Percentiles rank a stretch among this genome's conserved stretches.
phyloP scores from a whole-genome alignment of 2,888 invertebrate genomes.

The Agrotis ipsilon region DNA sequence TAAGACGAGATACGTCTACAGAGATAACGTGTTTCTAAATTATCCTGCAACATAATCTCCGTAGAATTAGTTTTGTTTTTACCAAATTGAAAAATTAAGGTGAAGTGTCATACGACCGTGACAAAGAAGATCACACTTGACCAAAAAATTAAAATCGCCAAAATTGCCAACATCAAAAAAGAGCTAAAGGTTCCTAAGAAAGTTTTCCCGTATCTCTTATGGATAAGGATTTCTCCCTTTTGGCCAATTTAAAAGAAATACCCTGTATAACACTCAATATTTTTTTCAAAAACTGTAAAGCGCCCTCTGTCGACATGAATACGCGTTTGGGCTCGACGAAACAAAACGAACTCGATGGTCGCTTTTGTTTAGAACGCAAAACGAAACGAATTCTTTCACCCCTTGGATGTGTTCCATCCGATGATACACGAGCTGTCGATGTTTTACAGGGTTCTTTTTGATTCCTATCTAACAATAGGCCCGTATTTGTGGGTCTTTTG shows the following conservation, averaged over 20 bases:
- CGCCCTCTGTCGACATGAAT: neutral
- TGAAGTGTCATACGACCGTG: neutral
- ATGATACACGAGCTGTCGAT: neutral
- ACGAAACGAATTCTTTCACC: too few relatives aligned
- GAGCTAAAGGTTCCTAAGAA: too few relatives aligned
- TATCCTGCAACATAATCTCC: neutral
- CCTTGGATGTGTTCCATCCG: neutral
- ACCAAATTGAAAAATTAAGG: neutral
- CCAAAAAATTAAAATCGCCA: too few relatives aligned
- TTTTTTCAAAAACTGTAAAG: neutral
- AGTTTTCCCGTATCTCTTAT: too few relatives aligned
- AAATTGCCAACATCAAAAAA: too few relatives aligned
- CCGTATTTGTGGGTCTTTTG: neutral
- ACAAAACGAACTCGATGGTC: neutral
- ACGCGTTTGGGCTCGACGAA: too few relatives aligned
- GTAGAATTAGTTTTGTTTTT: neutral
- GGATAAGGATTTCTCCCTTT: too few relatives aligned
- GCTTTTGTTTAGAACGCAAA: neutral
- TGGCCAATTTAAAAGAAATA: too few relatives aligned
- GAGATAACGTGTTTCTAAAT: neutral
- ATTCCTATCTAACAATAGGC: slow-evolving; percentile 4
- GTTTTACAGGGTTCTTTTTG: neutral
- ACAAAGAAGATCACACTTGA: neutral
- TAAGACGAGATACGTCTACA: too few relatives aligned
- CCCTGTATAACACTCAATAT: too few relatives aligned